Conservation (phyloP, 2,113 vertebrate genomes). For the Trinectes maculatus region DNA sequence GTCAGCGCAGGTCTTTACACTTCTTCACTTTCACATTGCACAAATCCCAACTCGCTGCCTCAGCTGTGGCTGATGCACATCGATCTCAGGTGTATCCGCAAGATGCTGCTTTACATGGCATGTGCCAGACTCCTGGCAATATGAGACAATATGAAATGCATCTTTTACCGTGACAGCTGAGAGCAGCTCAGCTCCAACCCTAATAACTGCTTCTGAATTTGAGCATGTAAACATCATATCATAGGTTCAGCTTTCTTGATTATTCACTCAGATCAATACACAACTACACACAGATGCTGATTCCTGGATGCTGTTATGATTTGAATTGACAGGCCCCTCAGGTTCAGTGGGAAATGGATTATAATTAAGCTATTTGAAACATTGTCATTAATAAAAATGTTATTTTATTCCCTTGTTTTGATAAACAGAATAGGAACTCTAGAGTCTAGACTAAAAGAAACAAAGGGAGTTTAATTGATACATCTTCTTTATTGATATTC, state of each 20-base stretch:
- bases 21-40: not conserved
- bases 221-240: not conserved
- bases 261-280: not conserved
- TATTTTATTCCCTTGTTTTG: no score
- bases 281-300: not conserved
- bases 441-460: no score
- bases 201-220: not conserved
- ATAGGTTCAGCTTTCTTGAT: not conserved
- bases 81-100: not conserved
- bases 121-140: not conserved
- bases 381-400: no score
- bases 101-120: not conserved
- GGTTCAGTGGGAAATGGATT: no score
- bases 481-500: no score
- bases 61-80: constrained; percentile 11
- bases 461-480: no score
- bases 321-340: no score
- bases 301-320: not conserved
- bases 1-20: constrained; percentile 19
- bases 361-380: no score
- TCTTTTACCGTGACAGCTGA: no score
- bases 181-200: no score
- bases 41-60: constrained; percentile 13
- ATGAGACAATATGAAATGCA: no score
- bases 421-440: no score